Conservation (phyloP, 2,797 vertebrate species). For the Brachyrhaphis roseni region DNA sequence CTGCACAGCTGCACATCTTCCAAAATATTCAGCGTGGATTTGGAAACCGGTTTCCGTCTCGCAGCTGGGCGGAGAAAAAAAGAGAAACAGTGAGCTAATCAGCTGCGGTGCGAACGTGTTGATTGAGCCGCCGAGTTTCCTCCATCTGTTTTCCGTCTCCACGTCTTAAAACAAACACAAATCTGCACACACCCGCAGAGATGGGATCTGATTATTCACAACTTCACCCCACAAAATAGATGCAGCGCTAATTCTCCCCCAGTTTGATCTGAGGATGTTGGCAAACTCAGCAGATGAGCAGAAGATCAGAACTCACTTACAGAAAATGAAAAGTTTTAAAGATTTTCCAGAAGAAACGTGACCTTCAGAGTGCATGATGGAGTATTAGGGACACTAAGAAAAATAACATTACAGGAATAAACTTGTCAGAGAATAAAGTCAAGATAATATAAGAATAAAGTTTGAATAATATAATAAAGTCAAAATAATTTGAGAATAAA, state of each 20-base stretch:
- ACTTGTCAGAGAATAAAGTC: too few relatives aligned
- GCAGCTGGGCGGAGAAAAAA: background rate
- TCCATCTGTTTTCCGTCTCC: conserved; percentile 30
- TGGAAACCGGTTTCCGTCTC: background rate
- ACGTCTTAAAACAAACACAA: background rate
- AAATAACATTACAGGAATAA: too few relatives aligned
- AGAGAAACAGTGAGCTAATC: conserved; percentile 17
- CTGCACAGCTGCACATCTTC: conserved; percentile 55
- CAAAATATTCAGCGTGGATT: conserved; percentile 20
- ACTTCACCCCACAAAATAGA: background rate
- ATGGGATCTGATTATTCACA: background rate
- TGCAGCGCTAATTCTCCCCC: conserved; percentile 18
- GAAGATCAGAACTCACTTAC: conserved; percentile 10
- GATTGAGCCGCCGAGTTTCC: conserved; percentile 15
- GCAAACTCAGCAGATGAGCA: conserved; percentile 7
- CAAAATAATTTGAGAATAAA: too few relatives aligned
- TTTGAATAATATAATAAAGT: too few relatives aligned
- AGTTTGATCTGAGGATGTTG: background rate
- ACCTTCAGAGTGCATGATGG: conserved; percentile 1
- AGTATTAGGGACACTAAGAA: too few relatives aligned
- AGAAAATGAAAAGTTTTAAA: background rate
- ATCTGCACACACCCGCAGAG: background rate
- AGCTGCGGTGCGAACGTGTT: conserved; percentile 17
- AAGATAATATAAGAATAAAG: too few relatives aligned
- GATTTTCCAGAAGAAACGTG: conserved; percentile 32